Evolutionary conservation across 2,888 invertebrate species (phyloP).

Genomic region (Dinocampus coccinellae): DNA sequence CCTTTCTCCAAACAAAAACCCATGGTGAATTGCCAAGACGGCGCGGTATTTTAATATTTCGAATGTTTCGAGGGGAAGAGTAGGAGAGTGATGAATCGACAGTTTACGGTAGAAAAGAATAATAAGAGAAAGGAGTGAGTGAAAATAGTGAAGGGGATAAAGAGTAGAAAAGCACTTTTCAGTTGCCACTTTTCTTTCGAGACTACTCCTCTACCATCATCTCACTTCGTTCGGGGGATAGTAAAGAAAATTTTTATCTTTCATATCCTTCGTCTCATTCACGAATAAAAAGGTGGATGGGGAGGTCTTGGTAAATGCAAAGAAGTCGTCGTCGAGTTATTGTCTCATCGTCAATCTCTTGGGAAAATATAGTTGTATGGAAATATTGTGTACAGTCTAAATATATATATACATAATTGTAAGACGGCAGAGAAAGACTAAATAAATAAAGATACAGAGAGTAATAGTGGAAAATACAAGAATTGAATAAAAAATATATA

Average conservation of each 20-base stretch:
- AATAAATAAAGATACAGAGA: neutral
- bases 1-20: neutral
- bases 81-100: slow-evolving; percentile 45
- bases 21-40: slow-evolving; percentile 4
- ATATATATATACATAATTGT: neutral
- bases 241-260: slow-evolving; percentile 21
- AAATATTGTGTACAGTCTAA: slow-evolving; percentile 8
- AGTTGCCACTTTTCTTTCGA: neutral
- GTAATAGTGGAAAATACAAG: too few species aligned
- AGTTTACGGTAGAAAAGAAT: slow-evolving; percentile 17
- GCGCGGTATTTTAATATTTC: slow-evolving; percentile 46
- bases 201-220: neutral
- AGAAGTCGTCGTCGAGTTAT: neutral
- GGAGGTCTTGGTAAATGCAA: neutral
- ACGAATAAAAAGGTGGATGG: neutral
- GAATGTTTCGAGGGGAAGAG: slow-evolving; percentile 39
- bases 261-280: slow-evolving; percentile 20
- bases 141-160: too few species aligned
- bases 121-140: neutral
- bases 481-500: too few species aligned
- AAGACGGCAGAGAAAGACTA: neutral
- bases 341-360: neutral
- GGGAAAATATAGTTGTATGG: neutral
- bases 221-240: neutral
- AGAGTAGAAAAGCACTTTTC: neutral